Base-by-base conservation (phyloP, 1,140 invertebrate species). In the Philopotamus ludificatus region DNA sequence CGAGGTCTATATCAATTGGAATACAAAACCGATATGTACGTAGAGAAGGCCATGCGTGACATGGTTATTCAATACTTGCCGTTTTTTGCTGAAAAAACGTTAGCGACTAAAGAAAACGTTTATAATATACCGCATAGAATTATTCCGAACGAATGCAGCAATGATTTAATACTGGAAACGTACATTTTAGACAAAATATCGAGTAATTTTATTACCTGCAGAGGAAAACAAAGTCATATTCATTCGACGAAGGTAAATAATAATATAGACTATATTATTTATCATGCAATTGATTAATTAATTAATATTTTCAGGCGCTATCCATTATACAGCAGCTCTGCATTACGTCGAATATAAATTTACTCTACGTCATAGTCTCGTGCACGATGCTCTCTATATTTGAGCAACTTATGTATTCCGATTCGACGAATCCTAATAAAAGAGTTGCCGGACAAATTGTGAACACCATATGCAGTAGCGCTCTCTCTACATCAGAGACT, bases 151-250 rank as follows among this genome's bases (percentile, higher is more conserved):
- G 58, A 68, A 18, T 23, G 9, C 21, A 67, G 60, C 53, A 41
- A 44, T 25, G 59, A 70, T 54, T 60, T 67, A 25, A 16, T 44
- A 34, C 53, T 70, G 4, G 69, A 70, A 63, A 62, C 63, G 51
- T 70, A 70, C 39, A 67, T 70, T 39, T 63, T 70, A 34, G 66
- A 70, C 26, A 70, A 65, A 55, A 68, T 70, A 50, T 57, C 69
- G 1, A 23, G 34, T 3, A 50, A 57, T 51, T 70, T 68, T 51
- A 63, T 70, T 28, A 63, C 66, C 10, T 70, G 69, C 41, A 50
- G 54, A 41, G 69, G 69, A 47, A 70, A 70, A 47, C 69, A 67
- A 55, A 64, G 34, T 22, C 59, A 70, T 25, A 25, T 63, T 26
- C 62, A 70, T 54, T 66, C 69, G 47, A 51, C 63, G 16, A 70